Base-by-base conservation (phyloP, 2,797 vertebrate species). In the Argentina silus region DNA sequence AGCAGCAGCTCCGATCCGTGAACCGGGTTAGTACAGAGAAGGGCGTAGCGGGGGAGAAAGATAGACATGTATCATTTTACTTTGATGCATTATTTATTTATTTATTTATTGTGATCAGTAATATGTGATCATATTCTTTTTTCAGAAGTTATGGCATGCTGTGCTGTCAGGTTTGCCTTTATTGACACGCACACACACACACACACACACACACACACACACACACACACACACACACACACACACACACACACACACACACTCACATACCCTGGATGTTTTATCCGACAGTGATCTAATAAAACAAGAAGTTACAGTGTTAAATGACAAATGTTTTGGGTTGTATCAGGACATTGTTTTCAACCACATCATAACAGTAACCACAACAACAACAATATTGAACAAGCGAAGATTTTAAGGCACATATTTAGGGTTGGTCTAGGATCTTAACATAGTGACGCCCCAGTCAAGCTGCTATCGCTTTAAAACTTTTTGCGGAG, bases 401-500 rank as follows among this genome's bases (percentile, higher is more conserved):
- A 45, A 15, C 15, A 44, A 47, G n/a, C n/a, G n/a, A 45, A 27
- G 2, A 23, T 12, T 56, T 23, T 6, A 23, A 27, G 7, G 57
- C 21, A 60, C 19, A 6, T 60, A 19, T 36, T 23, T 23, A 27
- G n/a, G 17, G 48, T 21, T 15, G 12, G 10, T 5, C 6, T 36
- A 1, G 43, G 7, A 42, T 48, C 42, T 48, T 45, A 15, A 51
- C 4, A 7, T n/a, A 43, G 4, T 45, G 9, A 19, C 45, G 21
- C 17, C 12, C 43, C 11, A n/a, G n/a, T n/a, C n/a, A n/a, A n/a
- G n/a, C n/a, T 9, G 36, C 71, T 67, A 42, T 74, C 74, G 1
- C 73, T 81, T 72, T 80, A 78, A 80, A 75, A 64, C 42, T 71
- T 79, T 84, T 42, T 84, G 81, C 81, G 15, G 15, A 61, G 77